Evolutionary conservation across 2,113 vertebrate genomes (phyloP).

Genomic region (Callospermophilus lateralis): DNA sequence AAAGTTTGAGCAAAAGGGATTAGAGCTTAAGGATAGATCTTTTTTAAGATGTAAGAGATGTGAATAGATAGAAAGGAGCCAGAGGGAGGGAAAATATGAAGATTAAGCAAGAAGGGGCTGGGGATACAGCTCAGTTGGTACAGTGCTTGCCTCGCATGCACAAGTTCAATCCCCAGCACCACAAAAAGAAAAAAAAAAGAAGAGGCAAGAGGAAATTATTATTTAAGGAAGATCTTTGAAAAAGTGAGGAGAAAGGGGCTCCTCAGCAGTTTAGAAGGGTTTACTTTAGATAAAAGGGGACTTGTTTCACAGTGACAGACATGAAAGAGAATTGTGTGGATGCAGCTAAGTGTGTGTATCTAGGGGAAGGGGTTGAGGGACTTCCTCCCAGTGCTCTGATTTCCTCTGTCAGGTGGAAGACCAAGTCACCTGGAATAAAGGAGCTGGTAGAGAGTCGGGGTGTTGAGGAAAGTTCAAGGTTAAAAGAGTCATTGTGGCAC

Average conservation of each 20-base stretch:
- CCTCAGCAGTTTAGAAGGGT: not conserved
- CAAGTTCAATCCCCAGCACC: too few species aligned
- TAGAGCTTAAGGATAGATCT: not conserved
- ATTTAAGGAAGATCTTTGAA: not conserved
- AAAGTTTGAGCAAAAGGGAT: too few species aligned
- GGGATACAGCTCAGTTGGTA: too few species aligned
- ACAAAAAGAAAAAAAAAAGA: too few species aligned
- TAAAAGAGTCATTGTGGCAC: not conserved
- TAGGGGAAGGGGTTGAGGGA: too few species aligned
- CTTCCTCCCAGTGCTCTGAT: not conserved
- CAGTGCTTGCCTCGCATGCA: too few species aligned
- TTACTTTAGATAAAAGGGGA: not conserved
- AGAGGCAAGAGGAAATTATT: not conserved
- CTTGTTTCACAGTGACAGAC: not conserved
- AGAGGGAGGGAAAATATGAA: not conserved
- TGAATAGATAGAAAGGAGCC: not conserved
- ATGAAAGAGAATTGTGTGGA: not conserved
- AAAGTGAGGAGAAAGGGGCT: not conserved
- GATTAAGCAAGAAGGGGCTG: too few species aligned
- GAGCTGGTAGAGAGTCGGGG: not conserved
- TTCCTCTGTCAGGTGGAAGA: not conserved
- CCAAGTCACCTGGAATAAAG: not conserved
- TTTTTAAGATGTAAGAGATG: not conserved
- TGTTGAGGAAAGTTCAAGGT: not conserved
- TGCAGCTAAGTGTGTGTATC: not conserved